phyloP scores from a whole-genome alignment of 2,113 vertebrate genomes.

The Ceyx margarethae region DNA sequence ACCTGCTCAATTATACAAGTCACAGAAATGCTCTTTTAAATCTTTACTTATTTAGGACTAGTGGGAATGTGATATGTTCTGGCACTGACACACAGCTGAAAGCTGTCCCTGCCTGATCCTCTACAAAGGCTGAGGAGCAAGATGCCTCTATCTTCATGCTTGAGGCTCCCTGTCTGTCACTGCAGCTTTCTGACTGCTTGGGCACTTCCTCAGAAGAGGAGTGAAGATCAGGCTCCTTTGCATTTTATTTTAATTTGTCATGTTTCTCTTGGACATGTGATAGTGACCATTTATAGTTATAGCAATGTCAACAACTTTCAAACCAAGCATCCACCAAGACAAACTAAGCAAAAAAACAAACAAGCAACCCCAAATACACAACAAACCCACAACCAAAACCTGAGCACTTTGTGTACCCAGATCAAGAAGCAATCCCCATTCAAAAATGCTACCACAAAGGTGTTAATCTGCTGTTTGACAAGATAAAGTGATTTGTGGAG shows the following conservation, averaged over 20 bases:
- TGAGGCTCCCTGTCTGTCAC: neutral
- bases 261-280: neutral
- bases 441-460: neutral
- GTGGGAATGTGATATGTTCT: neutral
- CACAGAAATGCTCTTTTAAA: neutral
- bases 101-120: neutral
- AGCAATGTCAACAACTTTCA: neutral
- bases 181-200: neutral
- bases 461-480: neutral
- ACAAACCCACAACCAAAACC: neutral
- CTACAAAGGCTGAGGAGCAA: neutral
- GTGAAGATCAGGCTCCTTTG: neutral
- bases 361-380: too few species aligned
- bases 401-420: neutral
- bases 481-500: neutral
- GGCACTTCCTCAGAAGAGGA: neutral
- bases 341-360: neutral
- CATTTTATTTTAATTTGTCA: neutral
- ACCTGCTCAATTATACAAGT: neutral
- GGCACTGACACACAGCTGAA: neutral
- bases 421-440: neutral
- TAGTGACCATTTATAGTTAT: neutral
- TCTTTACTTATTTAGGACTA: neutral
- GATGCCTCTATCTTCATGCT: neutral
- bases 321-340: neutral